Percentiles rank a stretch among this genome's conserved stretches.
phyloP scores from a whole-genome alignment of 2,888 invertebrate species.

The Arenicola marina region DNA sequence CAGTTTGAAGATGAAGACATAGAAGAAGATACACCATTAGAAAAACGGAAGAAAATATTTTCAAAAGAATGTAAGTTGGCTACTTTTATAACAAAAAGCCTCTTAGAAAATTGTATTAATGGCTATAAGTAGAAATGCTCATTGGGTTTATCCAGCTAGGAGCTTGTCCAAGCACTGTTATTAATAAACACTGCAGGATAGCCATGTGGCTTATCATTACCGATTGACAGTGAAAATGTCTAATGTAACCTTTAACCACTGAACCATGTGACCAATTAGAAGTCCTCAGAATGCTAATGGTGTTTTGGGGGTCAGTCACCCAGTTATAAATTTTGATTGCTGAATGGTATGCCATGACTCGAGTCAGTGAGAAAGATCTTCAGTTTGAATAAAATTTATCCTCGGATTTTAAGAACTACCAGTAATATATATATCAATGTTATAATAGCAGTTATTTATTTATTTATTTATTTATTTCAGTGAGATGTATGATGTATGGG shows the following conservation, averaged over 20 bases:
- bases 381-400: neutral
- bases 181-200: too few species aligned
- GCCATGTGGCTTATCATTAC: too few species aligned
- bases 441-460: neutral
- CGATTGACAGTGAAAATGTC: too few species aligned
- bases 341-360: too few species aligned
- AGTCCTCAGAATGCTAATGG: too few species aligned
- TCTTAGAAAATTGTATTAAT: neutral
- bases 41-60: slow-evolving; percentile 37
- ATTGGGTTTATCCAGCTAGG: too few species aligned
- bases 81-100: neutral
- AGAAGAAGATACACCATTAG: slow-evolving; percentile 36
- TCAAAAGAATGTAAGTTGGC: slow-evolving; percentile 36
- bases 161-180: too few species aligned
- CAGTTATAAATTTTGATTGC: too few species aligned
- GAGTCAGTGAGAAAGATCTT: slow-evolving; percentile 6
- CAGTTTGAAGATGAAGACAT: slow-evolving; percentile 39
- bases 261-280: too few species aligned
- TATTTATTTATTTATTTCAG: slow-evolving; percentile 37
- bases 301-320: too few species aligned
- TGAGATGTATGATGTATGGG: slow-evolving; percentile 91
- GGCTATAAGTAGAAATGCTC: too few species aligned
- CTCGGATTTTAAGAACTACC: neutral
- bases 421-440: neutral
- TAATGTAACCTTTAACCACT: too few species aligned